Evolutionary conservation across 2,113 vertebrate genomes (phyloP).

Genomic region (Colistium nudipinnis): DNA sequence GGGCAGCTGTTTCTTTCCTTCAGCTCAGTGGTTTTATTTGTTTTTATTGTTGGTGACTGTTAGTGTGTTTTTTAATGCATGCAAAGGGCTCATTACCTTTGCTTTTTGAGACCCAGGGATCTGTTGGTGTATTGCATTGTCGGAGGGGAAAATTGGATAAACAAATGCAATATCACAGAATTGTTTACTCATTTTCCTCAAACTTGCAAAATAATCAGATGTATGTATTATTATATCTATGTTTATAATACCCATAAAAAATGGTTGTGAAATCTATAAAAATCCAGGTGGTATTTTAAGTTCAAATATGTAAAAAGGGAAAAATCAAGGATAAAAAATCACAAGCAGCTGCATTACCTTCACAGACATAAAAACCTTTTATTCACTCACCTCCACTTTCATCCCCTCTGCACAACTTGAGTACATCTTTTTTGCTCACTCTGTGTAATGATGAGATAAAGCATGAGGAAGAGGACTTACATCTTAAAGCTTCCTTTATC

Average conservation of each 20-base stretch:
- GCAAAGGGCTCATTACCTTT: background rate
- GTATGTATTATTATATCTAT: background rate
- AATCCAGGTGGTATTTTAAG: background rate
- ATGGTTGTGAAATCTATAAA: background rate
- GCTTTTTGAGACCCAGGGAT: background rate
- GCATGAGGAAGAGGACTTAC: background rate
- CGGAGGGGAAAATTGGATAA: background rate
- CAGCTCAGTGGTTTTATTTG: background rate
- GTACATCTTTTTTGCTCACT: constrained; percentile 3
- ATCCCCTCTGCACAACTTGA: background rate
- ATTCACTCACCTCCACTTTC: constrained; percentile 6
- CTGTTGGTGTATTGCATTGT: background rate
- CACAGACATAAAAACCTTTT: background rate
- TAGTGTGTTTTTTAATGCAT: background rate
- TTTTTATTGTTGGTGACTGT: background rate
- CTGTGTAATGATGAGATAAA: background rate
- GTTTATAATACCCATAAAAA: background rate
- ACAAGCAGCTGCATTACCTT: background rate
- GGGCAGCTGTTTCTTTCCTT: constrained; percentile 6
- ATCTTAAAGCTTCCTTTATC: background rate
- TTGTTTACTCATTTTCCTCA: background rate
- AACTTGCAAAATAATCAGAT: background rate
- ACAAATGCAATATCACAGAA: background rate
- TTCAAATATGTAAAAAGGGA: background rate
- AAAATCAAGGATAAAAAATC: background rate